Percentiles rank a stretch among this genome's conserved stretches.
phyloP scores from a whole-genome alignment of 2,113 vertebrate genomes.

The Albula goreensis region DNA sequence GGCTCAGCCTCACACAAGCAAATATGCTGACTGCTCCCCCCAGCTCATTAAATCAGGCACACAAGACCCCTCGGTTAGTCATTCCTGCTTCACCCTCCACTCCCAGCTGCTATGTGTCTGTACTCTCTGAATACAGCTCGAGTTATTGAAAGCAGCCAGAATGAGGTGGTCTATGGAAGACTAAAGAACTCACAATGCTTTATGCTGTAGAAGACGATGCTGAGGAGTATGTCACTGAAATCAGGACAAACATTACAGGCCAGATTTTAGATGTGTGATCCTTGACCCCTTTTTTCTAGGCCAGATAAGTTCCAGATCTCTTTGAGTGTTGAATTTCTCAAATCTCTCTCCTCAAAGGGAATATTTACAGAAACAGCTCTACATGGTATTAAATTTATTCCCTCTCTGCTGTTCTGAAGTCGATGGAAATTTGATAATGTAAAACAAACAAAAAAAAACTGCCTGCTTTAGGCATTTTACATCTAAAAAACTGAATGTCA shows the following conservation, averaged over 20 bases:
- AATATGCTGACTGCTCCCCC: neutral
- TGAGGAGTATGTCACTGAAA: neutral
- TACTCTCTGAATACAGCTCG: neutral
- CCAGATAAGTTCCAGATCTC: no score
- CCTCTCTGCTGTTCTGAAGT: neutral
- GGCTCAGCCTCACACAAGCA: no score
- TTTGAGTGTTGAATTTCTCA: neutral
- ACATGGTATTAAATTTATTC: neutral
- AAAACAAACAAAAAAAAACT: neutral
- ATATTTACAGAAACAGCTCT: neutral
- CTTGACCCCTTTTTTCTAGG: no score
- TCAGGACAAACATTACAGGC: no score
- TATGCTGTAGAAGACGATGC: no score
- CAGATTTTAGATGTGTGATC: no score
- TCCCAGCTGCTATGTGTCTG: neutral
- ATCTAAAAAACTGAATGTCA: no score
- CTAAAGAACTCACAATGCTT: no score
- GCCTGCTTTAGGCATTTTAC: no score
- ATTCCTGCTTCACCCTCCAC: neutral
- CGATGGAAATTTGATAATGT: neutral
- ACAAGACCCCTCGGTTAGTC: neutral
- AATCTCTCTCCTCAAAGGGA: neutral
- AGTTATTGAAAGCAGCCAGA: neutral
- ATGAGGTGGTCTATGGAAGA: neutral
- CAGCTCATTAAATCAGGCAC: neutral